Evolutionary conservation across 1,140 invertebrate species (phyloP), one percentile per base, ranked within the genome.

Genomic region (Drosophila santomea): DNA sequence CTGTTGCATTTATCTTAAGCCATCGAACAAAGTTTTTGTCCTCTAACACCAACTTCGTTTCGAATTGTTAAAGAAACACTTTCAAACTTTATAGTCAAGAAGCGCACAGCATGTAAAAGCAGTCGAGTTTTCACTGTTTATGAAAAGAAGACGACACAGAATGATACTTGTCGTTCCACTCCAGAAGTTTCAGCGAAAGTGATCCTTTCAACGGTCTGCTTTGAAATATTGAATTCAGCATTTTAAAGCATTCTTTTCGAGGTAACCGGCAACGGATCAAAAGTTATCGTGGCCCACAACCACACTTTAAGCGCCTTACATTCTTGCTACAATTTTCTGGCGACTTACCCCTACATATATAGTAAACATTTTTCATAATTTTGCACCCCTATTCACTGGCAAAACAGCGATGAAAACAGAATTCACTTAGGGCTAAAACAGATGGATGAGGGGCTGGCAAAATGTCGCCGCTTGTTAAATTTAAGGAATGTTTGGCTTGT

Each of bases 401-500:
- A 45, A 43, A 20, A 8, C 36, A 41, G 38, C 35, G 38, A 47
- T 12, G 23, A 64, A 66, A 47, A 45, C 61, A 66, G 47, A 88
- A 86, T 85, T 85, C 81, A 85, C 81, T 85, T 80, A 76, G 66
- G 57, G 50, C 62, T 28, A 57, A 84, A 69, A 67, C 64, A 57
- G 81, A 68, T 75, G 52, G 48, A 54, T 80, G 32, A 47, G 41
- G 43, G 41, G 56, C 66, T 68, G 59, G 39, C 45, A 73, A 68
- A 80, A 71, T 84, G 80, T 83, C 68, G 61, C 68, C 58, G 82
- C 82, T 81, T 78, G 63, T 77, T 77, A 76, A 68, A 62, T 72
- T 67, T 75, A 55, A 86, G 75, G 83, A 79, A 82, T 88, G 61
- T 63, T 78, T 78, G 78, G 64, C 66, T 82, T 88, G 82, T 86